These are phyloP conservation scores for Spialia ferax DNA, from an alignment of 2,888 invertebrate genomes.

Conservation along the genomic window DNA sequence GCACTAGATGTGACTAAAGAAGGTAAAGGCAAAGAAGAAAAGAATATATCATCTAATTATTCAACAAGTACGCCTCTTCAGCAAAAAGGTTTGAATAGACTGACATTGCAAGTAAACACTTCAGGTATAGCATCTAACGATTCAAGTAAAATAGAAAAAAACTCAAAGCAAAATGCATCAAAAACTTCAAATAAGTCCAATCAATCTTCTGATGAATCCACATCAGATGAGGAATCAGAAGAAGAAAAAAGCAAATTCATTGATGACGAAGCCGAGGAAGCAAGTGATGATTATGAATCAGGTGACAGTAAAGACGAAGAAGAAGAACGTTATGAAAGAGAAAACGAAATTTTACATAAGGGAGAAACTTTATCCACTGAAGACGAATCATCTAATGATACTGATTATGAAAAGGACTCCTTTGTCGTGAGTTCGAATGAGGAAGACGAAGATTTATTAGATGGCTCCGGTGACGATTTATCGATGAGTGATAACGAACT, in stretches of 20 bases:
- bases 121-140: constrained; percentile 60
- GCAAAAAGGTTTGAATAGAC: constrained; percentile 56
- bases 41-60: constrained; percentile 60
- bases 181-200: not conserved
- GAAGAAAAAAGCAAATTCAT: constrained; percentile 56
- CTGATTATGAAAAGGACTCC: constrained; percentile 83
- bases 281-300: constrained; percentile 75
- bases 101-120: constrained; percentile 63
- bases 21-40: constrained; percentile 55
- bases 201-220: constrained; percentile 28
- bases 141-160: constrained; percentile 35
- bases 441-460: constrained; percentile 73
- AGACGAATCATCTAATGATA: constrained; percentile 71
- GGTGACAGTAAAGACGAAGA: constrained; percentile 82
- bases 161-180: not conserved
- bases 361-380: constrained; percentile 85
- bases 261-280: constrained; percentile 73
- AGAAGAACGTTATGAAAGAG: constrained; percentile 75
- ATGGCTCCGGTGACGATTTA: constrained; percentile 77
- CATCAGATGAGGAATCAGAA: constrained; percentile 45
- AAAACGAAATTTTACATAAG: constrained; percentile 79
- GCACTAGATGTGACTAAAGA: constrained; percentile 53
- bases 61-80: constrained; percentile 76
- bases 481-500: constrained; percentile 77
- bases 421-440: constrained; percentile 84